A percentile compares a stretch with the other conserved stretches of the same genome.
Evolutionary conservation across 2,797 vertebrate species (phyloP).

Genomic region (Schizopygopsis malacanthus): DNA sequence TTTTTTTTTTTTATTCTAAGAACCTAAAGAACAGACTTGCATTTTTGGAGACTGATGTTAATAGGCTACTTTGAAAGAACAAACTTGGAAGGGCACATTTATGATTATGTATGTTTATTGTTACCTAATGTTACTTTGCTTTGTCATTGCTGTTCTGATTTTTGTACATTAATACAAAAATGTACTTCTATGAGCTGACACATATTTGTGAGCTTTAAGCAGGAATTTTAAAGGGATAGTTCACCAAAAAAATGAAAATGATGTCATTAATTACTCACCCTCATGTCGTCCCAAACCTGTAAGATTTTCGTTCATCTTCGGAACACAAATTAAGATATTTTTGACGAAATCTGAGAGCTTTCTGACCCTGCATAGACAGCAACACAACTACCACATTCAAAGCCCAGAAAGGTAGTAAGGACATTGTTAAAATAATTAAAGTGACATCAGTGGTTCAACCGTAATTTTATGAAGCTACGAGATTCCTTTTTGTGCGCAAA

Average conservation of each 20-base stretch:
- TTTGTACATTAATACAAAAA: not conserved
- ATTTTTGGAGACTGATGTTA: not conserved
- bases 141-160: not conserved
- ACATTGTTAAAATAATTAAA: too few species aligned
- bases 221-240: not conserved
- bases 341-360: too few species aligned
- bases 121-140: not conserved
- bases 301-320: too few species aligned
- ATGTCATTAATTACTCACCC: not conserved
- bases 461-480: too few species aligned
- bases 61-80: too few species aligned
- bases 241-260: not conserved
- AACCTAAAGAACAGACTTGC: slow-evolving; percentile 1
- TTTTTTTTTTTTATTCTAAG: not conserved
- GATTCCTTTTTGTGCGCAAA: too few species aligned
- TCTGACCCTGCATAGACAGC: too few species aligned
- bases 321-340: too few species aligned
- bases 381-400: too few species aligned
- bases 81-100: not conserved
- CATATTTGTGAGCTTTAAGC: not conserved
- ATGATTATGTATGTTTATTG: not conserved
- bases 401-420: too few species aligned
- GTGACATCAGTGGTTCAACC: too few species aligned
- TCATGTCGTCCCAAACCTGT: not conserved
- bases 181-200: not conserved